Evolutionary conservation across 2,888 invertebrate genomes (phyloP).

Genomic region (Volucella bombylans): DNA sequence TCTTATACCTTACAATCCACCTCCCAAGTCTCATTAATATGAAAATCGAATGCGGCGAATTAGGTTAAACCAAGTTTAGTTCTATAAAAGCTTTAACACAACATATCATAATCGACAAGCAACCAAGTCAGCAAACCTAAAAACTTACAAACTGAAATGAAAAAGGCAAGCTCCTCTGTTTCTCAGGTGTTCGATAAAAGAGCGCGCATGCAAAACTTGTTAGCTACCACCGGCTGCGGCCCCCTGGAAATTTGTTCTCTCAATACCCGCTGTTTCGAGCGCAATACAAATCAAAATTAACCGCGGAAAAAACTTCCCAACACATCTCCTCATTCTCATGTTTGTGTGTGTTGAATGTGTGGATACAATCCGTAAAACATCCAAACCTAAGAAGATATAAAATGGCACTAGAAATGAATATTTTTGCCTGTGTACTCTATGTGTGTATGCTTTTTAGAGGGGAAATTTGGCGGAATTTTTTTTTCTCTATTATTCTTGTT

Average conservation of each 20-base stretch:
- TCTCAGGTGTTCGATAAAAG: slow-evolving; percentile 67
- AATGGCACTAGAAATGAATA: too few relatives aligned
- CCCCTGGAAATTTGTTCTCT: slow-evolving; percentile 62
- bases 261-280: slow-evolving; percentile 62
- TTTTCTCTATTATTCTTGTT: slow-evolving; percentile 30
- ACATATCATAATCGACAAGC: background rate
- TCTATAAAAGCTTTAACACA: slow-evolving; percentile 55
- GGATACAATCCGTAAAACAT: background rate
- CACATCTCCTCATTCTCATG: slow-evolving; percentile 20
- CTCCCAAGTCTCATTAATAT: slow-evolving; percentile 12
- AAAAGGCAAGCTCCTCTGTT: slow-evolving; percentile 63
- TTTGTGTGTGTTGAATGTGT: slow-evolving; percentile 20
- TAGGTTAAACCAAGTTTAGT: slow-evolving; percentile 54
- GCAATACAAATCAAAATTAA: slow-evolving; percentile 62
- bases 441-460: slow-evolving; percentile 17
- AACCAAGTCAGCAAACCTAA: slow-evolving; percentile 59
- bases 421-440: background rate
- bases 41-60: slow-evolving; percentile 55
- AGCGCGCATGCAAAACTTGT: slow-evolving; percentile 71
- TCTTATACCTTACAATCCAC: background rate
- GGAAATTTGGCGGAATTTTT: slow-evolving; percentile 41
- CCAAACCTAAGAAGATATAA: too few relatives aligned
- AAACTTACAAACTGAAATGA: slow-evolving; percentile 47
- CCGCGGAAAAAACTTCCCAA: slow-evolving; percentile 49
- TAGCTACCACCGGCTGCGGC: slow-evolving; percentile 71